Evolutionary conservation across 2,888 invertebrate genomes (phyloP), one percentile per base, ranked within the genome.

Genomic region (Agrotis ipsilon): DNA sequence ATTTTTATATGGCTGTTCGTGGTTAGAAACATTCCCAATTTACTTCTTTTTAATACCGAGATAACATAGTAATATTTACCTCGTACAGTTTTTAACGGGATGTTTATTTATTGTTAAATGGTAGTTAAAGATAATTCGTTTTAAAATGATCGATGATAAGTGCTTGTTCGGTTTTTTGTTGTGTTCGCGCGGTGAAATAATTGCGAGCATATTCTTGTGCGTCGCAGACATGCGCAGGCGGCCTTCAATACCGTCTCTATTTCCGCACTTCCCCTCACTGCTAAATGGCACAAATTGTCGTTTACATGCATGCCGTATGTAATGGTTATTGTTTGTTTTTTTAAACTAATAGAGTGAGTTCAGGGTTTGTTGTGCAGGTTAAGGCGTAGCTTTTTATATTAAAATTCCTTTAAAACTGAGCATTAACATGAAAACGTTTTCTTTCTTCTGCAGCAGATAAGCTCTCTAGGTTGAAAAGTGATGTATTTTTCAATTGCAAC

Each of bases 121-220:
- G 85, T 88, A 85, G 86, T 87, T 88, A 86, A 86, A 90, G 86
- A 86, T 89, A 90, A 91, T 91, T 91, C 86, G 86, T 90, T 90
- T 83, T 83, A 87, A 90, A 89, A 90, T 90, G 87, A 92, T 90
- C 87, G 86, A 86, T 89, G 87, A 86, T 90, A 89, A 91, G 86
- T 83, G 81, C 68, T 72, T 78, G 86, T 83, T 78, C 77, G 71
- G 85, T 84, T 92, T 92, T 91, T 92, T 91, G 83, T 92, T 91
- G 92, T 91, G 83, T 82, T 85, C 78, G 78, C 77, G 78, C 59
- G 59, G 64, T 66, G 69, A 59, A 67, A 64, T 82, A 84, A 84
- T 87, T 88, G 83, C 82, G 74, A 75, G 73, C 78, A 72, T 83
- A 83, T 75, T 83, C 72, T 66, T 77, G 43, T 68, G 62, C 72